Evolutionary conservation across 2,888 invertebrate species (phyloP), one percentile per base, ranked within the genome.

Genomic region (Oscheius sp.): DNA sequence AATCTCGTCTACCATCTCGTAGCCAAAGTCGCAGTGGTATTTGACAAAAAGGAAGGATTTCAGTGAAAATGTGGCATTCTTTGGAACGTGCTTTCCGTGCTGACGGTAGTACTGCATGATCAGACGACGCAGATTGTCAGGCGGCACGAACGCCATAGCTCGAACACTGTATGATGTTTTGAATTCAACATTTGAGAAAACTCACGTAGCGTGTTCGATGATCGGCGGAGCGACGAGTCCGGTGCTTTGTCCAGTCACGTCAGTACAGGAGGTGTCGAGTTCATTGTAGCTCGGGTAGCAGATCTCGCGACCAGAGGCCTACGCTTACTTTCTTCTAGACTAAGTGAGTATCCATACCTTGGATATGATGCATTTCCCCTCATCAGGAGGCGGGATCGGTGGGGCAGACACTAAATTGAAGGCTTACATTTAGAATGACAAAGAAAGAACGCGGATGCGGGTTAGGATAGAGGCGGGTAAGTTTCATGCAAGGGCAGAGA

Each of bases 111-210:
- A 88, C 62, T 89, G 88, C 32, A 85, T 81, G 57, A 88, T 85
- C 33, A 88, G 81, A 48, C 87, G 82, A 21, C 86, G 82, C 33
- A 88, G 79, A 70, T 88, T 86, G 74, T 88, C 88, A 0, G 88
- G 88, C 13, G 88, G 87, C 9, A 88, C 88, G 72, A 88, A 88
- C 1, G 88, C 88, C 88, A 88, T 88, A 9, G 88, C 85, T n/a
- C 86, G 87, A 3, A 88, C 88, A 13, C 88, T 88, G 74, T 62
- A 87, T n/a, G 7, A 11, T n/a, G 11, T 53, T 3, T 3, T 13
- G 29, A 13, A 3, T 9, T 5, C 29, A n/a, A 58, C 2, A 58
- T 57, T 21, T n/a, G 21, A 57, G 57, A 7, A 29, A 29, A 60
- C 83, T 76, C 70, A 88, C 87, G 87, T 87, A n/a, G 88, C 88